Conservation (phyloP, 2,888 invertebrate genomes). For the Drosophila stalkeri region DNA sequence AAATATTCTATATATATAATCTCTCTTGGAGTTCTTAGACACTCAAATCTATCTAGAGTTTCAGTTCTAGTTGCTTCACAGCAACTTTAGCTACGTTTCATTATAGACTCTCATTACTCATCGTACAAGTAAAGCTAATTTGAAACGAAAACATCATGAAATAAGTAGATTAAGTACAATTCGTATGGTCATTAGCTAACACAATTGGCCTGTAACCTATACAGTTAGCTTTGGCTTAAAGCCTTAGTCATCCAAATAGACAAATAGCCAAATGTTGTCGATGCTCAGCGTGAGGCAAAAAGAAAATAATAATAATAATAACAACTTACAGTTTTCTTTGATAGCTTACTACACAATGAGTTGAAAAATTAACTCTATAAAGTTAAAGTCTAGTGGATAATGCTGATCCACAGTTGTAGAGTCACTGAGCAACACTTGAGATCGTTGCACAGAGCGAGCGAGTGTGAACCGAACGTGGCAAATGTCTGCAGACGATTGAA, state of each 20-base stretch:
- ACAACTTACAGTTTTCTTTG: slow-evolving; percentile 1
- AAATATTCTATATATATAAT: no score
- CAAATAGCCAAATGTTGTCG: slow-evolving; percentile 28
- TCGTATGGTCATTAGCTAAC: slow-evolving; percentile 6
- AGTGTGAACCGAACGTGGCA: slow-evolving; percentile 58
- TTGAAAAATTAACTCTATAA: not conserved
- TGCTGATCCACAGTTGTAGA: slow-evolving; percentile 30
- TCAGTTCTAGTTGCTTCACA: not conserved
- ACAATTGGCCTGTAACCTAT: slow-evolving; percentile 30
- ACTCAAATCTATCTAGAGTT: not conserved
- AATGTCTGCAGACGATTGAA: slow-evolving; percentile 62
- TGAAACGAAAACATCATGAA: not conserved
- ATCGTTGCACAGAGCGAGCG: not conserved
- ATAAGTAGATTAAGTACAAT: slow-evolving; percentile 2
- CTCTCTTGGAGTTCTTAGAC: not conserved
- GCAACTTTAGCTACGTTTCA: not conserved
- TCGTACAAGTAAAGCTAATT: not conserved
- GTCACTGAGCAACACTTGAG: slow-evolving; percentile 18
- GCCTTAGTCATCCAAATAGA: slow-evolving; percentile 54
- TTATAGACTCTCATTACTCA: not conserved
- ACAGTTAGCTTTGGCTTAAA: slow-evolving; percentile 52
- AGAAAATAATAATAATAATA: not conserved
- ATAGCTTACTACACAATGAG: not conserved
- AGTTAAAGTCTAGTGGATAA: not conserved
- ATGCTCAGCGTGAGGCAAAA: slow-evolving; percentile 41